Base-by-base conservation (phyloP, 2,113 vertebrate species). In the Callocephalon fimbriatum region DNA sequence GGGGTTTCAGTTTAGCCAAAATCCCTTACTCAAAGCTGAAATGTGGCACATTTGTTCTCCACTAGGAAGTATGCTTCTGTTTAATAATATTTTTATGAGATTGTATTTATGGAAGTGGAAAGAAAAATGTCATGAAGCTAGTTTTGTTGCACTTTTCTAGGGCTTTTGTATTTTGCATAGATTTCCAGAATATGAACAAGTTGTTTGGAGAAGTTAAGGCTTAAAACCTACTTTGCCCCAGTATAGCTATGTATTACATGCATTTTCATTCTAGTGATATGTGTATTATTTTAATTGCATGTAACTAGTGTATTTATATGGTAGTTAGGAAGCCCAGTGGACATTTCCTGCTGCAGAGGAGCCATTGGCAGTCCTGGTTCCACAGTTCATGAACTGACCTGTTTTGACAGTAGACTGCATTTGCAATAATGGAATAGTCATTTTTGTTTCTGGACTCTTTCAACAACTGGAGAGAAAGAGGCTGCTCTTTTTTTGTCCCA, bases 111-210 rank as follows among this genome's bases (percentile, higher is more conserved):
- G 76, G 42, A 94, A 95, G 80, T 35, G 18, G 79, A 94, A 93
- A 94, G 73, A 74, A 75, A 95, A 92, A 92, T 62, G 86, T 96
- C 42, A 59, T 88, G 75, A 94, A 95, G 88, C 92, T 97, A 93
- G 88, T 94, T 93, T 95, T 93, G 72, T 96, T 97, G 96, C 94
- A 90, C 96, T 96, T 97, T 97, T 94, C 90, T 91, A 96, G 86
- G 61, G 92, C 88, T 91, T 97, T 96, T 96, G 72, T 94, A 93
- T 88, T 92, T 96, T 84, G 72, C 79, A 37, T 96, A 92, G 68
- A 61, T 54, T 81, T 94, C 35, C 94, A 95, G 97, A 92, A 47
- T 68, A 90, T n/a, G 31, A 88, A 74, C 78, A 59, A 70, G 63
- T 35, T 67, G 47, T 67, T 51, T 38, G 94, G 90, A 88, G 75